Conservation (phyloP, 2,888 invertebrate genomes). For the Zhuqinia jingwanae region DNA sequence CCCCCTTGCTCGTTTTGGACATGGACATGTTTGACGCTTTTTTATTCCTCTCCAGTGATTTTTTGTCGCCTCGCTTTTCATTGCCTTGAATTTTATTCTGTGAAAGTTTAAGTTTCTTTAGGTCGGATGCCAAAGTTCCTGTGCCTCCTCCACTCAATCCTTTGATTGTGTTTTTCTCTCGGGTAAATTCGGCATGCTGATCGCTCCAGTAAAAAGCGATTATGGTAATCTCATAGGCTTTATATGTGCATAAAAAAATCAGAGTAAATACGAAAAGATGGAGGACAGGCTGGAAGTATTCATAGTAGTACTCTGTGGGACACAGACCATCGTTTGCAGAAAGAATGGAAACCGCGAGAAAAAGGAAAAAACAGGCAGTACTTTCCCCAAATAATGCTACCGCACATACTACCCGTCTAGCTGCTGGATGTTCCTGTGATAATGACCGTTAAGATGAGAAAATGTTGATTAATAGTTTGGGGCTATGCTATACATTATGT, state of each 20-base stretch:
- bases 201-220: constrained; percentile 39
- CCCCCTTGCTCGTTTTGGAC: no score
- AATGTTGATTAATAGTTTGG: not conserved
- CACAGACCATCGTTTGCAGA: constrained; percentile 23
- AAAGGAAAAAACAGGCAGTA: constrained; percentile 6
- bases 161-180: no score
- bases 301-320: constrained; percentile 50
- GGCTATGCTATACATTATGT: not conserved
- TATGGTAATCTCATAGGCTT: constrained; percentile 47
- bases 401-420: constrained; percentile 2
- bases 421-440: constrained; percentile 39
- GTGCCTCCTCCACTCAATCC: not conserved
- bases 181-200: not conserved
- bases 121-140: not conserved
- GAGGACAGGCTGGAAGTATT: constrained; percentile 25
- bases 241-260: constrained; percentile 34
- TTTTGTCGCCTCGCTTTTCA: no score
- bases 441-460: not conserved
- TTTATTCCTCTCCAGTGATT: no score
- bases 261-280: constrained; percentile 4
- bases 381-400: constrained; percentile 42
- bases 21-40: no score
- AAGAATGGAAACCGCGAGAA: constrained; percentile 1
- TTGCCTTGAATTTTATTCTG: no score
- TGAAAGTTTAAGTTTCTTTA: not conserved